phyloP scores from a whole-genome alignment of 2,797 vertebrate genomes.

The Anolis apletophallus region DNA sequence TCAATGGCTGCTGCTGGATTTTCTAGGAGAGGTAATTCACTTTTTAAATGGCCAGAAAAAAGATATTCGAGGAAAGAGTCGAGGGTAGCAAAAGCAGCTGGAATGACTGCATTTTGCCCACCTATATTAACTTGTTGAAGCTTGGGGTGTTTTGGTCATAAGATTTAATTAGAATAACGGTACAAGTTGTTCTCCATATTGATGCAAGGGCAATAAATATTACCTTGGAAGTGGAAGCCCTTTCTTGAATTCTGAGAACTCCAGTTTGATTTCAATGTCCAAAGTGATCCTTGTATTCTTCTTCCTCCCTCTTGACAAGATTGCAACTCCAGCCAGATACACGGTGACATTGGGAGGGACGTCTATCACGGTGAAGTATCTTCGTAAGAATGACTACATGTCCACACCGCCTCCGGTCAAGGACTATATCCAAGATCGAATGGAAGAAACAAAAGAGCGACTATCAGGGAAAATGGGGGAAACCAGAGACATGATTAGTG shows the following conservation, averaged over 20 bases:
- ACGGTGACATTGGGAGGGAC: conserved; percentile 95
- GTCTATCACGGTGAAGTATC: conserved; percentile 90
- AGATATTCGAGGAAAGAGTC: too few relatives aligned
- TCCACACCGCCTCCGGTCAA: conserved; percentile 94
- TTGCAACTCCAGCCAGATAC: conserved; percentile 94
- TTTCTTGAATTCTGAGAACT: neutral
- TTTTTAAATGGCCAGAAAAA: too few relatives aligned
- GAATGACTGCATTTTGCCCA: too few relatives aligned
- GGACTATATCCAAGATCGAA: conserved; percentile 93
- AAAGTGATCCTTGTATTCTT: neutral
- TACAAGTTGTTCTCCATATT: neutral
- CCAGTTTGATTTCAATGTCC: neutral
- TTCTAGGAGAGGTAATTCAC: too few relatives aligned
- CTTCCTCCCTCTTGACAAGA: conserved; percentile 78
- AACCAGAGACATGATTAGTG: conserved; percentile 86
- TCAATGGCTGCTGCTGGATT: too few relatives aligned
- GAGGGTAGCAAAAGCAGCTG: too few relatives aligned
- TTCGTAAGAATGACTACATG: conserved; percentile 89
- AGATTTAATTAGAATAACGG: too few relatives aligned
- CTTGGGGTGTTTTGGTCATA: neutral
- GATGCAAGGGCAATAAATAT: neutral
- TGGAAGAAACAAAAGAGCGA: conserved; percentile 92
- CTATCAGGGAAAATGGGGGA: conserved; percentile 90
- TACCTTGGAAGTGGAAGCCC: neutral
- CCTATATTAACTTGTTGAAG: neutral